These are phyloP conservation scores for Disparrhopalites patrizii DNA, from an alignment of 2,888 invertebrate genomes.

Conservation along the genomic window DNA sequence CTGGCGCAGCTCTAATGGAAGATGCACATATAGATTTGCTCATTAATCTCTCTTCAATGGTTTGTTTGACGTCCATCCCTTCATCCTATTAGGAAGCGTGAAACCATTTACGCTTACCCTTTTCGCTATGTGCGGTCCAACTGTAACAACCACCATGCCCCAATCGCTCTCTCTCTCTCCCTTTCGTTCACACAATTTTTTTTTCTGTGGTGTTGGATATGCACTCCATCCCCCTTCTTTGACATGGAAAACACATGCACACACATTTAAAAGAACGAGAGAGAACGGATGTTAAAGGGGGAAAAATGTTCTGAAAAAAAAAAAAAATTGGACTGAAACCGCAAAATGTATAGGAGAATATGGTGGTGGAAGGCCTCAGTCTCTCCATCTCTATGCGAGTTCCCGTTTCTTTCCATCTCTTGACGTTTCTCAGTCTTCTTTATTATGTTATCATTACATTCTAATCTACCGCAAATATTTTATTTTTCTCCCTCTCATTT, in stretches of 20 bases:
- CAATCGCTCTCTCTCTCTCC: background rate
- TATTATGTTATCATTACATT: constrained; percentile 2
- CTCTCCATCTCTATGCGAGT: too few relatives aligned
- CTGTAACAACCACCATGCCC: background rate
- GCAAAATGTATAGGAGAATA: too few relatives aligned
- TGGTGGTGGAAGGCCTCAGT: too few relatives aligned
- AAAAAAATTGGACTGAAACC: too few relatives aligned
- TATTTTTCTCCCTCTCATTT: background rate
- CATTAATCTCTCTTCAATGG: constrained; percentile 49
- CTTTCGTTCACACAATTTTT: background rate
- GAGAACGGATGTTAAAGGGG: too few relatives aligned
- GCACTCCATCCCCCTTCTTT: too few relatives aligned
- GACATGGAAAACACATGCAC: too few relatives aligned
- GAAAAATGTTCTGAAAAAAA: too few relatives aligned
- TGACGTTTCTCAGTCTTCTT: too few relatives aligned
- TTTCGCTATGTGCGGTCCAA: constrained; percentile 34
- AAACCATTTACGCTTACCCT: constrained; percentile 46
- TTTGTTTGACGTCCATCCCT: constrained; percentile 49
- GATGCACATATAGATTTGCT: constrained; percentile 34
- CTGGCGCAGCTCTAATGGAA: constrained; percentile 8
- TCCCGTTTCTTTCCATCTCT: too few relatives aligned
- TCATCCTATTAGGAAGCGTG: constrained; percentile 49
- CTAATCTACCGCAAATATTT: constrained; percentile 6
- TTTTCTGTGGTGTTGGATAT: background rate
- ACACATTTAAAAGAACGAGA: too few relatives aligned